Conservation (phyloP, 2,888 invertebrate species). For the Latrodectus hesperus region DNA sequence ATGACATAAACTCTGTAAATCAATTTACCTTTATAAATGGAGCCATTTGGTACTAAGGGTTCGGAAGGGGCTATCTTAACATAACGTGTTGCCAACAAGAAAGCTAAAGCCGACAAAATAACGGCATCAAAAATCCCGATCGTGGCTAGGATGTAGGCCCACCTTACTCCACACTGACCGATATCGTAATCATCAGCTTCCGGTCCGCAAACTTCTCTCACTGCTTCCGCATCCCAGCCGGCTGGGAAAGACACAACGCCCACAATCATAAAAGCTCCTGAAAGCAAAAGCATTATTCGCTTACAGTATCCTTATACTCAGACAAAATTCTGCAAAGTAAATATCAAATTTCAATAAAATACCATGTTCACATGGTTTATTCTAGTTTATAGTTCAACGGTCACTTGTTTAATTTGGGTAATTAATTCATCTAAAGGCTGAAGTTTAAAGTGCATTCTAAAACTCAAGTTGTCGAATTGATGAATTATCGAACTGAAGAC, state of each 20-base stretch:
- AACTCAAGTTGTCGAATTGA: too few relatives aligned
- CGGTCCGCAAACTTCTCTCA: slow-evolving; percentile 89
- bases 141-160: slow-evolving; percentile 94
- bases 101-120: slow-evolving; percentile 91
- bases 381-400: too few relatives aligned
- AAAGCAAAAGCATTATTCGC: not conserved
- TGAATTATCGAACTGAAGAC: too few relatives aligned
- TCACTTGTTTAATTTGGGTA: too few relatives aligned
- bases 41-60: slow-evolving; percentile 69
- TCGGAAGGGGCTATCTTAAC: slow-evolving; percentile 79
- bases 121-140: slow-evolving; percentile 89
- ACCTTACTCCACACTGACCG: slow-evolving; percentile 91
- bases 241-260: slow-evolving; percentile 92
- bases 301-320: too few relatives aligned
- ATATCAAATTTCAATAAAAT: too few relatives aligned
- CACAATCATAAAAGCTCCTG: slow-evolving; percentile 89
- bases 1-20: not conserved
- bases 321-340: too few relatives aligned
- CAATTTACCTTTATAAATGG: slow-evolving; percentile 69
- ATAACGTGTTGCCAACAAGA: slow-evolving; percentile 92
- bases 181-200: slow-evolving; percentile 82
- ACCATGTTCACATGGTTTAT: too few relatives aligned
- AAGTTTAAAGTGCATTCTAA: too few relatives aligned
- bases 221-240: slow-evolving; percentile 89
- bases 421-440: too few relatives aligned